A percentile compares a stretch with the other conserved stretches of the same genome.
Conservation (phyloP, 1,140 invertebrate species). For the Drosophila paulistorum region DNA sequence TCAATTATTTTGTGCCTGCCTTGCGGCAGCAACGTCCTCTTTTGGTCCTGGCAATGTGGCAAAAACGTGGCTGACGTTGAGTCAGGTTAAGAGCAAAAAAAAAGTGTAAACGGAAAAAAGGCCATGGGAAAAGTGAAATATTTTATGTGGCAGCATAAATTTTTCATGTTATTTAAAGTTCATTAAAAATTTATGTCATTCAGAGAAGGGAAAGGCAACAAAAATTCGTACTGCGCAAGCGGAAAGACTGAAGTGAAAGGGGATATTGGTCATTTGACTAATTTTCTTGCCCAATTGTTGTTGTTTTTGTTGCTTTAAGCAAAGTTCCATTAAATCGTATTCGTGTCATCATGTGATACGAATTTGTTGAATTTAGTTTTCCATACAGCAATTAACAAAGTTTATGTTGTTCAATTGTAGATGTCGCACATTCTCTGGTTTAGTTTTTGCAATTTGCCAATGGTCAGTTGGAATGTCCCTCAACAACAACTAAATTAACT, state of each 20-base stretch:
- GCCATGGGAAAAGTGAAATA: slow-evolving; percentile 35
- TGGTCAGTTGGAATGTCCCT: slow-evolving; percentile 27
- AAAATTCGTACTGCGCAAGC: background rate
- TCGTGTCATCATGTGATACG: background rate
- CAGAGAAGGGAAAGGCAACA: slow-evolving; percentile 8
- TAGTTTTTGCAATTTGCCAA: slow-evolving; percentile 24
- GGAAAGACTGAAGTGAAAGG: background rate
- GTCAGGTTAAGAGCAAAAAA: slow-evolving; percentile 21
- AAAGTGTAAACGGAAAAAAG: slow-evolving; percentile 31
- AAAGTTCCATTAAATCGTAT: slow-evolving; percentile 17
- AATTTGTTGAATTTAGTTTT: slow-evolving; percentile 3
- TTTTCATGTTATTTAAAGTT: slow-evolving; percentile 73
- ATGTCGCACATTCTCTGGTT: slow-evolving; percentile 25
- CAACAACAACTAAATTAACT: slow-evolving; percentile 54
- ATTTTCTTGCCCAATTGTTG: slow-evolving; percentile 1
- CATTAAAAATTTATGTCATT: slow-evolving; percentile 57
- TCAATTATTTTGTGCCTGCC: slow-evolving; percentile 47
- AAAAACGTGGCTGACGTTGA: slow-evolving; percentile 37
- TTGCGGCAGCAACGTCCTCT: slow-evolving; percentile 1
- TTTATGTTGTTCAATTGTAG: slow-evolving; percentile 45
- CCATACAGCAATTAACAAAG: slow-evolving; percentile 50
- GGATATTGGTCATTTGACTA: background rate
- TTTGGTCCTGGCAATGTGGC: background rate
- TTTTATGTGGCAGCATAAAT: slow-evolving; percentile 46
- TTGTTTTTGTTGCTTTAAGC: background rate